Conservation (phyloP, 2,888 invertebrate genomes). For the Schizotus pectinicornis region DNA sequence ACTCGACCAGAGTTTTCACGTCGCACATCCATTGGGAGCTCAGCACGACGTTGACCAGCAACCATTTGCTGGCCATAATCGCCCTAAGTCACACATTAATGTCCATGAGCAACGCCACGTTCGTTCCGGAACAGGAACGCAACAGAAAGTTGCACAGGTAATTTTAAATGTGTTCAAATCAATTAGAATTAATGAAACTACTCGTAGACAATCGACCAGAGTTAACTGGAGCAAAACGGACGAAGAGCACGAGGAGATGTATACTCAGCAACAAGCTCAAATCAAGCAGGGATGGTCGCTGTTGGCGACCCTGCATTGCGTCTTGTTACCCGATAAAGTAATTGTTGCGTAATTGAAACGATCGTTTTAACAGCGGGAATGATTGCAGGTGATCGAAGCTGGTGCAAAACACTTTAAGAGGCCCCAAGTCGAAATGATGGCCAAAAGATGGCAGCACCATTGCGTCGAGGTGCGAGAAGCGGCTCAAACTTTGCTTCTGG, state of each 20-base stretch:
- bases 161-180: constrained; percentile 7
- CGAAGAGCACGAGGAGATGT: constrained; percentile 83
- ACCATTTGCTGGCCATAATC: constrained; percentile 93
- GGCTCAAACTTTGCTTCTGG: constrained; percentile 91
- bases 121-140: constrained; percentile 86
- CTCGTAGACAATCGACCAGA: constrained; percentile 66
- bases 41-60: constrained; percentile 92
- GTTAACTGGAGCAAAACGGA: constrained; percentile 74
- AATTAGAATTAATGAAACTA: constrained; percentile 3
- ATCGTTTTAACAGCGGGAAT: not conserved
- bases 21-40: constrained; percentile 95
- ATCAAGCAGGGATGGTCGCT: constrained; percentile 98
- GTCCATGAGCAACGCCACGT: constrained; percentile 96
- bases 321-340: constrained; percentile 92
- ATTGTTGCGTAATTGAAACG: constrained; percentile 4
- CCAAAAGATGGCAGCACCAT: constrained; percentile 97
- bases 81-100: constrained; percentile 95
- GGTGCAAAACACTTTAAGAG: constrained; percentile 84
- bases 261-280: constrained; percentile 87
- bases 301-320: constrained; percentile 94
- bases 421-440: constrained; percentile 98
- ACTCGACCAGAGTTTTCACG: constrained; percentile 80
- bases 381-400: constrained; percentile 55
- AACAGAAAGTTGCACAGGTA: constrained; percentile 78
- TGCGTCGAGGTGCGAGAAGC: constrained; percentile 97